These are phyloP conservation scores for Bubo blakistoni DNA, from an alignment of 2,113 vertebrate genomes.

Conservation along the genomic window DNA sequence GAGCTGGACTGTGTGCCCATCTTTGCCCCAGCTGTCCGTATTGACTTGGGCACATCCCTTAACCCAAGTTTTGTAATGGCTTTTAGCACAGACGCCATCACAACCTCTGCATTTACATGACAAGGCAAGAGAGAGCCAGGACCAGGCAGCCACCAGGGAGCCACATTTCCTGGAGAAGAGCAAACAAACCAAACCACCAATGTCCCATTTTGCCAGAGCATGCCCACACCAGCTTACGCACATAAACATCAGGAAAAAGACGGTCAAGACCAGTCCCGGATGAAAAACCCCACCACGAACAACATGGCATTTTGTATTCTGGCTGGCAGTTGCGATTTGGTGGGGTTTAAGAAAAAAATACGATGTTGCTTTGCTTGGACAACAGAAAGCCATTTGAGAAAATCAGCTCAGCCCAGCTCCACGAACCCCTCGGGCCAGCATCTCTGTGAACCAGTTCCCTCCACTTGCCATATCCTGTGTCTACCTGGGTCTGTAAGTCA, in stretches of 20 bases:
- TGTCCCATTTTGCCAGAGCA: background rate
- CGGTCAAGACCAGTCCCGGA: background rate
- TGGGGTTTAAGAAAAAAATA: background rate
- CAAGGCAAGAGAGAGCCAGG: background rate
- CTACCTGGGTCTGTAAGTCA: background rate
- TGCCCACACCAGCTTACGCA: background rate
- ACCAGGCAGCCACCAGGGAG: background rate
- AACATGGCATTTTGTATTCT: background rate
- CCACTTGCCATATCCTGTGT: background rate
- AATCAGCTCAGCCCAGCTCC: background rate
- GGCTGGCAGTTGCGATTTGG: background rate
- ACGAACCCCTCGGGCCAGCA: fast-evolving
- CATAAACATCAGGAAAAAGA: slow-evolving; percentile 3
- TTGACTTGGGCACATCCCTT: background rate
- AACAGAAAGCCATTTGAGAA: background rate
- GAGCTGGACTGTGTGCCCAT: background rate
- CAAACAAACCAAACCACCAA: slow-evolving; percentile 7
- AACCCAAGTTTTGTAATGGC: background rate
- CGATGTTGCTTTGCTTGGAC: background rate
- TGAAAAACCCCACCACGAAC: background rate
- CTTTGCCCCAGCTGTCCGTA: fast-evolving
- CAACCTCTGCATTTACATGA: background rate
- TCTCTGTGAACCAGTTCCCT: background rate
- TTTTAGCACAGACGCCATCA: background rate
- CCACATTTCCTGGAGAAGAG: slow-evolving; percentile 3